Evolutionary conservation across 2,888 invertebrate genomes (phyloP), one percentile per base, ranked within the genome.

Genomic region (Nephrotoma flavescens): DNA sequence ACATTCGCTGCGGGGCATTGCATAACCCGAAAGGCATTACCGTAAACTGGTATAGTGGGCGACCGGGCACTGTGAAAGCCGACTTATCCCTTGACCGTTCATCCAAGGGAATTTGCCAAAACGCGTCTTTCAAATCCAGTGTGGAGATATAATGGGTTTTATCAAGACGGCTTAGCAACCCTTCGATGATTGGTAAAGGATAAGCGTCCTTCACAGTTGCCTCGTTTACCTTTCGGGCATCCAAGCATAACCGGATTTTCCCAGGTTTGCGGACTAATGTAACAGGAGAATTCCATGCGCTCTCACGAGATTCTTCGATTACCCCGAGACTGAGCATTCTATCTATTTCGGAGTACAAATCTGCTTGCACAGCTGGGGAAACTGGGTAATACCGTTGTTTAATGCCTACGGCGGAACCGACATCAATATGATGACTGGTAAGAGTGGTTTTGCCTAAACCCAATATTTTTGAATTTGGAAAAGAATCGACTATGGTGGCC

Each of bases 311-410:
- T 31, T 71, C 71, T 19, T 71, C 7, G 71, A 71, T 71, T 71
- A 71, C 71, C n/a, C 71, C n/a, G 71, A 71, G 71, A 71, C 15
- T 19, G 19, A 71, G 31, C 31, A 31, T 31, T 1, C 89, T 85
- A 47, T 90, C 89, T 0, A 90, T 88, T 87, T 90, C 90, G 5
- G 87, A 87, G 71, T 88, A 88, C 6, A 88, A 31, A 9, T 88
- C 44, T 11, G 87, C 87, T 83, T 89, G 88, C 9, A 88, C 86
- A 4, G 87, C 87, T 9, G 88, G 88, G 6, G 88, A 88, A 6
- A 89, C 87, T 0, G 88, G 87, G 86, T 88, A 89, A 83, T 88
- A 88, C 0, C 88, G 87, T 41, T 88, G 87, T 47, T 88, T 88
- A 31, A 88, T 86, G 4, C 88, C 88, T 4, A 42, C 52, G 4